phyloP scores from a whole-genome alignment of 1,140 invertebrate genomes.

The Diplogasteroides magnus region DNA sequence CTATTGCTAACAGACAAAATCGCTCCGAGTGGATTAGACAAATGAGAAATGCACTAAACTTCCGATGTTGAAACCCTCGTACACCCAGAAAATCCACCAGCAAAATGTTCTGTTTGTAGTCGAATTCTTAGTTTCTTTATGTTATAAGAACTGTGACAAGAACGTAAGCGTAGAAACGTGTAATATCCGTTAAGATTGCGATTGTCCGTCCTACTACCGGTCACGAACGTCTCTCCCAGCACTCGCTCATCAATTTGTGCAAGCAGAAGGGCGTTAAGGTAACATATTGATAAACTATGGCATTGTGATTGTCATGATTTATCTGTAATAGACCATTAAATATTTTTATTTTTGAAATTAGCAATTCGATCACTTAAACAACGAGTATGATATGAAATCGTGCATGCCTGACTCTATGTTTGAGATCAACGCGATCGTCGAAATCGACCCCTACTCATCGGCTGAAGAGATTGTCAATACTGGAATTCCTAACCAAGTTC shows the following conservation, averaged over 20 bases:
- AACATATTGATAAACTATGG: background rate
- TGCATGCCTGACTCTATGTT: too few relatives aligned
- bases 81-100: background rate
- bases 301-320: background rate
- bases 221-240: constrained; percentile 49
- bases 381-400: too few relatives aligned
- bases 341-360: too few relatives aligned
- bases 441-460: constrained; percentile 49
- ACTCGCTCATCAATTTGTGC: constrained; percentile 47
- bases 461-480: constrained; percentile 51
- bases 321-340: background rate
- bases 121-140: too few relatives aligned
- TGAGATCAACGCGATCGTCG: constrained; percentile 46
- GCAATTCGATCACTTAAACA: too few relatives aligned
- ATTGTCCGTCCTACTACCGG: constrained; percentile 42
- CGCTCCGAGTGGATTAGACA: too few relatives aligned
- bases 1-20: background rate
- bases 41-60: too few relatives aligned
- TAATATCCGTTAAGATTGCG: constrained; percentile 36
- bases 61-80: too few relatives aligned
- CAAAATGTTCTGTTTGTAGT: background rate
- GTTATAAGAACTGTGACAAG: too few relatives aligned
- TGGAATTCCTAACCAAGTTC: constrained; percentile 45
- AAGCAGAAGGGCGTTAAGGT: constrained; percentile 36
- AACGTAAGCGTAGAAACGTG: too few relatives aligned